Conservation (phyloP, 37 sponge, comb jelly and placozoan species). For the Haliclona indistincta region DNA sequence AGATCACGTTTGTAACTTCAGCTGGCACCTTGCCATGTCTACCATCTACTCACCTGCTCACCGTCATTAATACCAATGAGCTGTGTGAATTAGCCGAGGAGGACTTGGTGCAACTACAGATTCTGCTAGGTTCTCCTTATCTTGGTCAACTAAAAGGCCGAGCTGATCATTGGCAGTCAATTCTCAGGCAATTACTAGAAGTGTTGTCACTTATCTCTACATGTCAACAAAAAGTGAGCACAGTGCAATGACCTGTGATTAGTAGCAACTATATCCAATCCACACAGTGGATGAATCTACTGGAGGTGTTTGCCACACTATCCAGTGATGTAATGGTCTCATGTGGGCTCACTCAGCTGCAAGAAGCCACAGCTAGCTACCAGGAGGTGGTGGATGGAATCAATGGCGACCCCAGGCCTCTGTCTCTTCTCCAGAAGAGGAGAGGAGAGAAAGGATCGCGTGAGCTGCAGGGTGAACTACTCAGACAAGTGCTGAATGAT, state of each 20-base stretch:
- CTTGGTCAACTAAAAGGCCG: constrained; percentile 23
- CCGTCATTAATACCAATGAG: constrained; percentile 28
- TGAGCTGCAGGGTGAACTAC: constrained; percentile 70
- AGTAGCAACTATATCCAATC: background rate
- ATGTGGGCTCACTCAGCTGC: constrained; percentile 32
- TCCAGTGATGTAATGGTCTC: background rate
- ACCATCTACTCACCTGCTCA: background rate
- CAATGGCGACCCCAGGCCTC: constrained; percentile 40
- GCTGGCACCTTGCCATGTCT: background rate
- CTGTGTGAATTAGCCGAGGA: constrained; percentile 39
- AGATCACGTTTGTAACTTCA: background rate
- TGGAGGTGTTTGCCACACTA: constrained; percentile 29
- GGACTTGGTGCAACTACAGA: constrained; percentile 44
- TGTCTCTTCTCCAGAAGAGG: constrained; percentile 59
- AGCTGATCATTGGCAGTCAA: constrained; percentile 16
- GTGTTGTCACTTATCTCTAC: constrained; percentile 20
- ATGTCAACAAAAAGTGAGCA: constrained; percentile 62
- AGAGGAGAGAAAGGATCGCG: constrained; percentile 69
- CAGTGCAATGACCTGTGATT: background rate
- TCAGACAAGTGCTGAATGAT: constrained; percentile 55
- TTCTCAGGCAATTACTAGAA: constrained; percentile 44
- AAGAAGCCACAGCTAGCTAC: constrained; percentile 32
- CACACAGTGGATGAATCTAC: constrained; percentile 55
- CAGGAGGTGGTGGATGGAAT: constrained; percentile 56
- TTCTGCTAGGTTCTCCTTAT: constrained; percentile 40